phyloP scores from a whole-genome alignment of 2,113 vertebrate species.

The Malurus melanocephalus region DNA sequence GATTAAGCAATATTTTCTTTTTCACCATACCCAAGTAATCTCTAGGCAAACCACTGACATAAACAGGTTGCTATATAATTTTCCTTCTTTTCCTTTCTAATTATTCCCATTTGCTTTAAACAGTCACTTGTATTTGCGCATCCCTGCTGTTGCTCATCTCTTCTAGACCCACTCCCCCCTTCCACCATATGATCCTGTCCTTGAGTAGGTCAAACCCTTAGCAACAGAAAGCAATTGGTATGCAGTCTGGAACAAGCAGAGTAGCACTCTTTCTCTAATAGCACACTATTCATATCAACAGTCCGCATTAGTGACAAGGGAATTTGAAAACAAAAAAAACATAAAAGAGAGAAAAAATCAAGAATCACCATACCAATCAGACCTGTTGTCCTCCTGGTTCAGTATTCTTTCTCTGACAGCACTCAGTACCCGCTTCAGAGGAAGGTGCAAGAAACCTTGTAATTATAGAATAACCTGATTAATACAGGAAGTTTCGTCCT shows the following conservation, averaged over 20 bases:
- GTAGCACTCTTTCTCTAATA: not conserved
- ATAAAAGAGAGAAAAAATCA: not conserved
- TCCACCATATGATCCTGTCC: not conserved
- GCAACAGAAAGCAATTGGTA: constrained; percentile 36
- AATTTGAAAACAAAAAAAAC: not conserved
- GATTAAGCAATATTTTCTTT: constrained; percentile 16
- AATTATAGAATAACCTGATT: constrained; percentile 69
- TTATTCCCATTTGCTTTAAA: constrained; percentile 42
- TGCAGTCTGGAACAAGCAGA: not conserved
- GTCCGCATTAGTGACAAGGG: not conserved
- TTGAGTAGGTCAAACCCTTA: constrained; percentile 38
- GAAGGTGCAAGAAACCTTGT: constrained; percentile 61
- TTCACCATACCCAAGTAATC: not conserved
- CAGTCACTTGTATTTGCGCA: not conserved
- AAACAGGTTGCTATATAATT: constrained; percentile 57
- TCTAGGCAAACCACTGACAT: constrained; percentile 47
- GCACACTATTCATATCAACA: not conserved
- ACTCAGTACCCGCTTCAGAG: constrained; percentile 25
- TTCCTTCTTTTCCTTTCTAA: constrained; percentile 36
- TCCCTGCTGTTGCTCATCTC: not conserved
- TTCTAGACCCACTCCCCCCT: not conserved
- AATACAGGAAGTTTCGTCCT: constrained; percentile 65
- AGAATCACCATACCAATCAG: constrained; percentile 37
- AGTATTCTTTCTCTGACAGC: constrained; percentile 35
- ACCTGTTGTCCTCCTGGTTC: constrained; percentile 51